Base-by-base conservation (phyloP, 2,888 invertebrate genomes). In the Leucophora obtusa region DNA sequence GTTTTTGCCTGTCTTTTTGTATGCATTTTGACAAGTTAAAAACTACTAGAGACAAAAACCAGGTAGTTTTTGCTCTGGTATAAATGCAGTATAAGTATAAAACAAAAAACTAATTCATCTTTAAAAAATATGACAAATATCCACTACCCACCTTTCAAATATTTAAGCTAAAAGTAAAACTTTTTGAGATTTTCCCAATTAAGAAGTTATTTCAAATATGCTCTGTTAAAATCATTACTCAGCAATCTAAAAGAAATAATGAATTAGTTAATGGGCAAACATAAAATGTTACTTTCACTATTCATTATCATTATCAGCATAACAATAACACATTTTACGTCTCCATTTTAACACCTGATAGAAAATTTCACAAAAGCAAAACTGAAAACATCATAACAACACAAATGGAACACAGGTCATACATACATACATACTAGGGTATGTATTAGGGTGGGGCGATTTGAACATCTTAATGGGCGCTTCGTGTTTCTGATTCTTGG, bases 201-300 rank as follows among this genome's bases (percentile, higher is more conserved):
- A 47, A 50, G 2, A 21, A 69, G 58, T 69, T 69, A 58, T 15
- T 38, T 15, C 15, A 51, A 59, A 59, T 50, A 51, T 59, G 35
- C n/a, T 15, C 58, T 33, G 51, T 51, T n/a, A 21, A 59, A 21
- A 51, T 53, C 38, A 60, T 28, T 28, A 24, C 15, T 11, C n/a
- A 15, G 24, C 14, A 51, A 17, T 15, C 21, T 18, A 58, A n/a
- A 69, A 17, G 7, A 56, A 47, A 21, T 56, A 56, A 63, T 72
- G 17, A 72, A 72, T 56, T 17, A n/a, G 18, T 63, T 43, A 62
- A 47, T 54, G 21, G n/a, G 1, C 54, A 38, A 33, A 28, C 2
- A 50, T 35, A 33, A 51, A 51, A n/a, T 70, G 17, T 50, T 43
- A 35, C 38, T 14, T 54, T 71, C 14, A 9, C 54, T 18, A 38